These are phyloP conservation scores for Epinephelus cyanopodus DNA, from an alignment of 2,113 vertebrate species.

Conservation along the genomic window DNA sequence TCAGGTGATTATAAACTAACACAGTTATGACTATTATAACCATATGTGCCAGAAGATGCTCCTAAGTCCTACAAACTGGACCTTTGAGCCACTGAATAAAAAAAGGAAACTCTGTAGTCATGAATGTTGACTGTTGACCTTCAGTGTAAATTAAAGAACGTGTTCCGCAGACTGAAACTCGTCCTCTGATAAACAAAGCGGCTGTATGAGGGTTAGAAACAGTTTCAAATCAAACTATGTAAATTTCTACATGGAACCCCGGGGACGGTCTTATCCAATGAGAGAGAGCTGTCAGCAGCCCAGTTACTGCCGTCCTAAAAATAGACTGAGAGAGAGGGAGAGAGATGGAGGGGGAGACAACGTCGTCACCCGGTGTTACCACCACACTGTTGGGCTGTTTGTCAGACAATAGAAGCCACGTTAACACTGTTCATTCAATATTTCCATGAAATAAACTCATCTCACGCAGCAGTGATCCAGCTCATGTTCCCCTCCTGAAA, in stretches of 20 bases:
- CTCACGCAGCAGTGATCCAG: background rate
- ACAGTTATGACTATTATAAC: too few species aligned
- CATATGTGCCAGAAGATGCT: too few species aligned
- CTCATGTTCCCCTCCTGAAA: background rate
- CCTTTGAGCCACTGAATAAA: background rate
- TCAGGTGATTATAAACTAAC: too few species aligned
- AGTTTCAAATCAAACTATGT: conserved; percentile 36
- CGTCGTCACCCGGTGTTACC: background rate
- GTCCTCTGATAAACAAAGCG: background rate
- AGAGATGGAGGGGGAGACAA: background rate
- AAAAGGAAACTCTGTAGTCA: background rate
- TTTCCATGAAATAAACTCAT: background rate
- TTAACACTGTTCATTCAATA: too few species aligned
- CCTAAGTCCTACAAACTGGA: too few species aligned
- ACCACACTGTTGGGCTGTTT: background rate
- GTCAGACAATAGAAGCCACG: background rate
- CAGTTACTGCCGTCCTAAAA: conserved; percentile 62
- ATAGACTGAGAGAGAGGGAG: conserved; percentile 29
- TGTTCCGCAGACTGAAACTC: background rate
- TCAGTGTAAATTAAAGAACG: background rate
- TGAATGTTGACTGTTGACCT: background rate
- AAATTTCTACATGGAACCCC: conserved; percentile 29
- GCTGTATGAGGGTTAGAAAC: background rate
- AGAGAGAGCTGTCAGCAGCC: conserved; percentile 44
- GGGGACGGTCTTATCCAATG: conserved; percentile 36